Evolutionary conservation across 2,888 invertebrate species (phyloP).

Genomic region (Beris chalybata): DNA sequence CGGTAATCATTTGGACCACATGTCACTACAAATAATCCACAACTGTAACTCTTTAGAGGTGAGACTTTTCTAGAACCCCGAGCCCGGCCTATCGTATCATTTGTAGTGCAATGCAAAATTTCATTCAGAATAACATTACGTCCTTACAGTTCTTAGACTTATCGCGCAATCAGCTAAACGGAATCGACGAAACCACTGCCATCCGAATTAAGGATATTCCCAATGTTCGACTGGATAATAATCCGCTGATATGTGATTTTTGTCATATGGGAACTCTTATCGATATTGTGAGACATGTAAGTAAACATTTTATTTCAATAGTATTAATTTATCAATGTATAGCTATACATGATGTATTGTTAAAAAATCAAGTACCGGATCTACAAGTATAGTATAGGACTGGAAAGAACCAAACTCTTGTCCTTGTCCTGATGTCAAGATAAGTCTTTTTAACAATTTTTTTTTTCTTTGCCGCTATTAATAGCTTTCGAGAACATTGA

Average conservation of each 20-base stretch:
- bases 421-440: too few species aligned
- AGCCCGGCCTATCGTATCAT: neutral
- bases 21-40: slow-evolving; percentile 55
- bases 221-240: slow-evolving; percentile 55
- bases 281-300: slow-evolving; percentile 55
- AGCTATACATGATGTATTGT: neutral
- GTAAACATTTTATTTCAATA: slow-evolving; percentile 37
- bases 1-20: slow-evolving; percentile 65
- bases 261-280: slow-evolving; percentile 57
- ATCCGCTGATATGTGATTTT: slow-evolving; percentile 56
- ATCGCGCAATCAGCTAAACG: slow-evolving; percentile 71
- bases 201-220: slow-evolving; percentile 53
- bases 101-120: neutral
- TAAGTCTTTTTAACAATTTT: too few species aligned
- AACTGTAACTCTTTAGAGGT: slow-evolving; percentile 55
- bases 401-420: too few species aligned
- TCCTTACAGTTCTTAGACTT: slow-evolving; percentile 67
- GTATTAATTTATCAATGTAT: neutral
- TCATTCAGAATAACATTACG: neutral
- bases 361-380: too few species aligned
- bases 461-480: too few species aligned
- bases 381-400: too few species aligned
- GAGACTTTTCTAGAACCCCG: slow-evolving; percentile 39
- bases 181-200: slow-evolving; percentile 56
- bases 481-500: too few species aligned